These are phyloP conservation scores for Chrysopilus asiliformis DNA, from an alignment of 2,888 invertebrate species.

Conservation along the genomic window DNA sequence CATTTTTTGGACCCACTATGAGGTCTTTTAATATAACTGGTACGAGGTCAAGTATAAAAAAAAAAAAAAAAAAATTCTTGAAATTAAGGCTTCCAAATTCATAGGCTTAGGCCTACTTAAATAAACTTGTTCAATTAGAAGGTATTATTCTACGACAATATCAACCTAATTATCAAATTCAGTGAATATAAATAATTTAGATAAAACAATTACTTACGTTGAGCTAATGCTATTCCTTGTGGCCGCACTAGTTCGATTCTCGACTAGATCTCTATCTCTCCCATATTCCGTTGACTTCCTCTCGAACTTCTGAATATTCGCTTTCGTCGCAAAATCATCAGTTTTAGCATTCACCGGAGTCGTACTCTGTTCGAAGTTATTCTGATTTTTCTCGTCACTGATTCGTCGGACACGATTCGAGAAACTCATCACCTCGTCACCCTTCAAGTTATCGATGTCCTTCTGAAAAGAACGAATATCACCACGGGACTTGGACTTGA, in stretches of 20 bases:
- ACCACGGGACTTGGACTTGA: slow-evolving; percentile 34
- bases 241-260: slow-evolving; percentile 12
- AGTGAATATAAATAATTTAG: slow-evolving; percentile 1
- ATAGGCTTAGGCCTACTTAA: no score
- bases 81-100: no score
- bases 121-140: no score
- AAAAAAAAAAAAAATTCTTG: no score
- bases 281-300: slow-evolving; percentile 23
- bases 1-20: no score
- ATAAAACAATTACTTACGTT: slow-evolving; percentile 21
- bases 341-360: slow-evolving; percentile 10
- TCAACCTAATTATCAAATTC: no score
- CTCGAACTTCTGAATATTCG: slow-evolving; percentile 27
- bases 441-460: slow-evolving; percentile 28
- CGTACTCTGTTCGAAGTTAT: slow-evolving; percentile 23
- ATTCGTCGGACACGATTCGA: slow-evolving; percentile 26
- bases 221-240: slow-evolving; percentile 21
- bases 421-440: slow-evolving; percentile 7
- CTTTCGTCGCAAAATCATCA: slow-evolving; percentile 21
- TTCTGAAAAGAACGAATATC: slow-evolving; percentile 30
- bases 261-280: slow-evolving; percentile 20
- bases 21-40: no score
- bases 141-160: no score
- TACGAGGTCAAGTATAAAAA: no score
- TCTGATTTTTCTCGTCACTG: slow-evolving; percentile 37